Base-by-base conservation (phyloP, 1,140 invertebrate genomes). In the Pantala flavescens region DNA sequence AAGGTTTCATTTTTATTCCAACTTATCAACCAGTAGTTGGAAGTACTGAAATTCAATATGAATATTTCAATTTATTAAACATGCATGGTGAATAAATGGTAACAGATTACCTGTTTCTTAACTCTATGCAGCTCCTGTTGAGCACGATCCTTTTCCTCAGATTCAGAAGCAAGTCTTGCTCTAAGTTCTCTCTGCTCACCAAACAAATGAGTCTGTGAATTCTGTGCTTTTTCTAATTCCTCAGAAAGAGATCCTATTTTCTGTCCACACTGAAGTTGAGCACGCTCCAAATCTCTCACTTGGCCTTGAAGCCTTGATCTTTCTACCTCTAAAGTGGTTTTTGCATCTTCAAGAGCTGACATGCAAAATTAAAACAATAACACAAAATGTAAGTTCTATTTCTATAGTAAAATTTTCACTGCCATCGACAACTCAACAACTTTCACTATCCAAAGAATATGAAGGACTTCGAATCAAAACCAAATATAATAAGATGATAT, bases 141-240 rank as follows among this genome's bases (percentile, higher is more conserved):
- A 0, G 88, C 82, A 23, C 91, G 84, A 80, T 93, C 91, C 43
- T 90, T 86, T 75, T 93, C 90, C 79, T 93, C 92, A 24, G 85
- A 86, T 79, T 93, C 91, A 75, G 90, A 90, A 19, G 89, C 84
- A 0, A 96, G 82, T 77, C 91, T 85, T 23, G 88, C 88, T 81
- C 94, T 92, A 21, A 96, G 82, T 79, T 96, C 93, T 78, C 90
- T 91, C 76, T 93, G 91, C 73, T 91, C 90, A 76, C 87, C 88
- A 74, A 91, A 88, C 24, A 88, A 88, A 78, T 91, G 89, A n/a
- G 86, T 85, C 63, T 88, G 85, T n/a, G 86, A 86, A 5, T 87
- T 84, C 49, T 91, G 88, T 0, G 87, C 85, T 78, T 90, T 87
- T 79, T 91, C 88, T 24, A 93, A 78, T 79, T 92, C 89, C 42